A percentile compares a stretch with the other conserved stretches of the same genome.
phyloP scores from a whole-genome alignment of 1,140 invertebrate genomes.

The Macrobrachium rosenbergii region DNA sequence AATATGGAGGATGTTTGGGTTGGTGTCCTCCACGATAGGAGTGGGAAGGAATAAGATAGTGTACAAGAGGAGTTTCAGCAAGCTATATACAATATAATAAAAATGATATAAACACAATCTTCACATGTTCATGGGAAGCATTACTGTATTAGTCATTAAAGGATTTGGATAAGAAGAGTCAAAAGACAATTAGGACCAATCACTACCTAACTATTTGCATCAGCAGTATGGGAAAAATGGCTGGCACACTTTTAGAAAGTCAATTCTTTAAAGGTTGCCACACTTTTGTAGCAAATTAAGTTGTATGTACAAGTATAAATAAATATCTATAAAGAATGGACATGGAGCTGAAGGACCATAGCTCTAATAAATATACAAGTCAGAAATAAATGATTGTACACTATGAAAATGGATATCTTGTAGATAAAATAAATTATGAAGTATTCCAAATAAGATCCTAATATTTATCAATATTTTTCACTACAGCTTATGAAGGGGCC shows the following conservation, averaged over 20 bases:
- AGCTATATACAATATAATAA: conserved; percentile 63
- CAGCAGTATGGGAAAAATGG: too few relatives aligned
- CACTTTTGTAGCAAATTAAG: conserved; percentile 21
- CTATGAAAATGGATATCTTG: conserved; percentile 29
- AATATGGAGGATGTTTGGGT: conserved; percentile 52
- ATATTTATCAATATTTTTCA: too few relatives aligned
- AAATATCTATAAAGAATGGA: conserved; percentile 35
- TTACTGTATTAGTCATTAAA: conserved; percentile 24
- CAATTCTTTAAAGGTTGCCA: too few relatives aligned
- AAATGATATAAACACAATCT: conserved; percentile 57
- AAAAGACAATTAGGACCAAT: background rate
- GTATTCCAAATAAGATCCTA: background rate
- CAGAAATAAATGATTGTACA: conserved; percentile 56
- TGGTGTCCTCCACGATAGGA: conserved; percentile 46
- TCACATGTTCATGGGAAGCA: conserved; percentile 43
- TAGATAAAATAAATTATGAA: conserved; percentile 35
- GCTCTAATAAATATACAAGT: background rate
- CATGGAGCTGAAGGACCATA: conserved; percentile 1
- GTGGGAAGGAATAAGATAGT: conserved; percentile 40
- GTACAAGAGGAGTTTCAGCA: conserved; percentile 53
- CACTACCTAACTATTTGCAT: conserved; percentile 15
- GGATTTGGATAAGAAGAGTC: conserved; percentile 34
- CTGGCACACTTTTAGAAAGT: too few relatives aligned
- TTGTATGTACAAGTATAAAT: conserved; percentile 58
- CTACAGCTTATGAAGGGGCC: too few relatives aligned